Evolutionary conservation across 1,140 invertebrate genomes (phyloP), one percentile per base, ranked within the genome.

Genomic region (Periplaneta americana): DNA sequence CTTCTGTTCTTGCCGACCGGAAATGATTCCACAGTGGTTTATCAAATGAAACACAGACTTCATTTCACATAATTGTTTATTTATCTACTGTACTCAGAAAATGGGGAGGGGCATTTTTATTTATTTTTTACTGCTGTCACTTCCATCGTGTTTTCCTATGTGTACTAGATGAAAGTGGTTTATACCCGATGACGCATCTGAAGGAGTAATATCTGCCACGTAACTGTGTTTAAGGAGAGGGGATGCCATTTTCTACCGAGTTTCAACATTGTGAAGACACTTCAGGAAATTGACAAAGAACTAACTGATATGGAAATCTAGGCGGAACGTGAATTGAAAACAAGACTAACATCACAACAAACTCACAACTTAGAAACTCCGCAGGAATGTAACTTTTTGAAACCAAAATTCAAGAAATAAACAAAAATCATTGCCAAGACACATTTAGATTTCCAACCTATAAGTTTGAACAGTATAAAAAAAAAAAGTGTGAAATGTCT

Each of bases 401-500:
- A 34, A 75, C 28, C 35, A 17, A 78, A 78, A 39, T 75, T 33
- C n/a, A n/a, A 57, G 28, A 77, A 81, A n/a, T 57, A 28, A 35
- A 77, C 22, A 80, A 74, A 74, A 28, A 74, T 77, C n/a, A 33
- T 34, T 33, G 32, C n/a, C 77, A 34, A 34, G 22, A 80, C 37
- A 75, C 18, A 80, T 28, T 74, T 33, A 75, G 32, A 28, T 78
- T 77, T n/a, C 48, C 22, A 28, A 9, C 22, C 22, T n/a, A 4
- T 11, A n/a, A 81, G 36, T 77, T 78, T 76, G 18, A 81, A 57
- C 80, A 81, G 34, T 28, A 34, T 34, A 81, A 74, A n/a, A n/a
- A n/a, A n/a, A n/a, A n/a, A n/a, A n/a, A n/a, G n/a, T n/a, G n/a
- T 81, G 75, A 81, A 81, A 81, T 81, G 81, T 81, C 81, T 75